Percentiles rank a stretch among this genome's conserved stretches.
phyloP scores from a whole-genome alignment of 2,113 vertebrate genomes.

The Dipodomys merriami region DNA sequence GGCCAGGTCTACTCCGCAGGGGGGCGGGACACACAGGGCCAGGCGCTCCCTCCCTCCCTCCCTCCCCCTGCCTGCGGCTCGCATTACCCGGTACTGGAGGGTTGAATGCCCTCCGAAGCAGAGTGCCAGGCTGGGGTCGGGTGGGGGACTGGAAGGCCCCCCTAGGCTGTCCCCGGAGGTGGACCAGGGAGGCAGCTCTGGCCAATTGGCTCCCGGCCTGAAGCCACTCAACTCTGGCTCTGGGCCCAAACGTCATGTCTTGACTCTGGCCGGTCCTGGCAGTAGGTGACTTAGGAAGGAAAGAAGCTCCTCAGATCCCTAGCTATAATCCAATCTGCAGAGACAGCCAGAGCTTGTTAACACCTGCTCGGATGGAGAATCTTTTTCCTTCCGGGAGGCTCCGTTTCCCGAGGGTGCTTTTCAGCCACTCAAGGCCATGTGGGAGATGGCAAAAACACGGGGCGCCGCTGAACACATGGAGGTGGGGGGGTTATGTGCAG shows the following conservation, averaged over 20 bases:
- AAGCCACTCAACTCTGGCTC: neutral
- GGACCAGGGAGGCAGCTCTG: neutral
- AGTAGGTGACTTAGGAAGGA: slow-evolving; percentile 23
- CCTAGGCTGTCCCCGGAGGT: neutral
- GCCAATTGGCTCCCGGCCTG: neutral
- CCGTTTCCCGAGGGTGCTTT: neutral
- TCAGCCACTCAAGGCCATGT: neutral
- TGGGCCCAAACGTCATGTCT: neutral
- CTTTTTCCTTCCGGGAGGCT: slow-evolving; percentile 36
- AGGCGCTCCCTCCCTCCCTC: neutral
- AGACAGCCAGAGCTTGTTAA: slow-evolving; percentile 46
- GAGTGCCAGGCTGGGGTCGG: neutral
- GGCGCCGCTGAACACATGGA: no score
- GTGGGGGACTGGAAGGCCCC: neutral
- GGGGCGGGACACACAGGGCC: no score
- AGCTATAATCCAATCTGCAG: slow-evolving; percentile 31
- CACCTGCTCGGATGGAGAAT: slow-evolving; percentile 40
- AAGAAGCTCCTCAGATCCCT: slow-evolving; percentile 35
- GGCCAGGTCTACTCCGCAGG: neutral
- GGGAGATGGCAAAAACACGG: no score
- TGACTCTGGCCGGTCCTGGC: slow-evolving; percentile 19
- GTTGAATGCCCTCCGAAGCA: slow-evolving; percentile 20
- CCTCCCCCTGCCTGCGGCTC: neutral
- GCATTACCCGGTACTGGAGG: slow-evolving; percentile 53
- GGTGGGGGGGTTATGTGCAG: no score